Evolutionary conservation across 2,797 vertebrate genomes (phyloP).

Genomic region (Gymnopithys bicolor): DNA sequence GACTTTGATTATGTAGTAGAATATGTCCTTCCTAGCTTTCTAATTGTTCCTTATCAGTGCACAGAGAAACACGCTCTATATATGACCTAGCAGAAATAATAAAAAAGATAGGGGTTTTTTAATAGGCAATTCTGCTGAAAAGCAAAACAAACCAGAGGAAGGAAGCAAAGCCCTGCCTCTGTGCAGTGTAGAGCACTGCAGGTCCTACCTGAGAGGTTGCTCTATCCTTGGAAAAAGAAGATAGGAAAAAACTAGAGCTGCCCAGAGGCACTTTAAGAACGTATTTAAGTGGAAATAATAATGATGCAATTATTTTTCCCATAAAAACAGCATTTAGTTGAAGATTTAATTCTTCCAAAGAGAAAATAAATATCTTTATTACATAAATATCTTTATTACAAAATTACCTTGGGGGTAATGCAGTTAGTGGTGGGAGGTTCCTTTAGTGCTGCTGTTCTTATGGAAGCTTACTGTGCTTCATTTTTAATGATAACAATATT

Average conservation of each 20-base stretch:
- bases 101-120: background rate
- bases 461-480: background rate
- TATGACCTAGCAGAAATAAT: background rate
- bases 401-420: background rate
- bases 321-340: background rate
- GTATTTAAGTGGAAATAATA: slow-evolving; percentile 27
- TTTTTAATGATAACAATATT: background rate
- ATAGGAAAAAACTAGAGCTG: background rate
- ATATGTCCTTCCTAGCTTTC: background rate
- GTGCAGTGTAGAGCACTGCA: too few relatives aligned
- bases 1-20: background rate
- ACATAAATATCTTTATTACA: background rate
- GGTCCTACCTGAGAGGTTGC: background rate
- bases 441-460: background rate
- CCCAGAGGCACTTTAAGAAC: background rate
- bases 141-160: background rate
- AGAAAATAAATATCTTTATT: background rate
- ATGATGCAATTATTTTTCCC: background rate
- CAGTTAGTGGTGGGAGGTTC: background rate
- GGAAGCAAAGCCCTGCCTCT: background rate
- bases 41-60: background rate
- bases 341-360: background rate
- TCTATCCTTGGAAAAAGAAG: background rate
- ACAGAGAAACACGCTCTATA: background rate
- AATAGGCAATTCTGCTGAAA: background rate